These are phyloP conservation scores for Epinephelus awoara DNA, from an alignment of 2,797 vertebrate genomes.

Conservation along the genomic window DNA sequence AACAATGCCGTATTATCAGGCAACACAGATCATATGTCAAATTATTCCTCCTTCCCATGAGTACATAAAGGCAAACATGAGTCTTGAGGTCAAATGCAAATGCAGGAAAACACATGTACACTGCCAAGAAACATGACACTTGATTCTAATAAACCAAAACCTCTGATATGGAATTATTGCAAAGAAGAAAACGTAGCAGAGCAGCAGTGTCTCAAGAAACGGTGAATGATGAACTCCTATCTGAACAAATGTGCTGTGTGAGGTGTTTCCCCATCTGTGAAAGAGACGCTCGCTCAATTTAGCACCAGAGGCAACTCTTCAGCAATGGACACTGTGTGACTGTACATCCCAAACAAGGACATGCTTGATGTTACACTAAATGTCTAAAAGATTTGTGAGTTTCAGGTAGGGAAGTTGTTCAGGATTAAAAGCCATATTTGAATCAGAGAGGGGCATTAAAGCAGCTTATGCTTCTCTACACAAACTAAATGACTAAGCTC, in stretches of 20 bases:
- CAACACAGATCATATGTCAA: too few species aligned
- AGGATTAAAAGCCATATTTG: conserved; percentile 56
- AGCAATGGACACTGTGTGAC: conserved; percentile 8
- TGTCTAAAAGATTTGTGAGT: conserved; percentile 27
- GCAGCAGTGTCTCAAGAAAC: conserved; percentile 16
- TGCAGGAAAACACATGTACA: background rate
- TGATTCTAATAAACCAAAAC: background rate
- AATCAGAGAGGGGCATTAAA: conserved; percentile 59
- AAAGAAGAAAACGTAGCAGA: background rate
- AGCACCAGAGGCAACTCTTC: conserved; percentile 3
- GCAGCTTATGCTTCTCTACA: conserved; percentile 58
- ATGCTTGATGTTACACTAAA: conserved; percentile 14
- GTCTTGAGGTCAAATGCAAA: background rate
- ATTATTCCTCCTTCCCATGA: background rate
- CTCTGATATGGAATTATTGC: background rate
- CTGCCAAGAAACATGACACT: background rate
- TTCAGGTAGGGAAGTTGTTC: conserved; percentile 38
- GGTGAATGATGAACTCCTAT: conserved; percentile 38
- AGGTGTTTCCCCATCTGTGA: conserved; percentile 34
- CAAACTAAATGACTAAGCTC: conserved; percentile 70
- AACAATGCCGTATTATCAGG: background rate
- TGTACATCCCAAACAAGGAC: conserved; percentile 26
- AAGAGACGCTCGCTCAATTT: conserved; percentile 40
- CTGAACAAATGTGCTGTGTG: conserved; percentile 35
- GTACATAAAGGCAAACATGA: background rate